Base-by-base conservation (phyloP, 2,797 vertebrate genomes). In the Miichthys miiuy region DNA sequence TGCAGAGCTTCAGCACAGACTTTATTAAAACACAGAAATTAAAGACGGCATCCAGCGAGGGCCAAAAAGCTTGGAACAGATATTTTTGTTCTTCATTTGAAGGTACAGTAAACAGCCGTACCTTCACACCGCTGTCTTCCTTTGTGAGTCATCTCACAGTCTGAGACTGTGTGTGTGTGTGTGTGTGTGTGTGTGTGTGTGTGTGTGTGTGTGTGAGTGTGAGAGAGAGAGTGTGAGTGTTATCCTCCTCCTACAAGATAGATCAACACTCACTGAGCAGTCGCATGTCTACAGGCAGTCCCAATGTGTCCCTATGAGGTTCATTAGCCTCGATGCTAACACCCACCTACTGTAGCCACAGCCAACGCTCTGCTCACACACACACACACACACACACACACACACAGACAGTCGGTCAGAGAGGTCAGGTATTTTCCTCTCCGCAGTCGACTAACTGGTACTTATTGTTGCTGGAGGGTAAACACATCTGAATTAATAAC, bases 241-340 rank as follows among this genome's bases (percentile, higher is more conserved):
- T 34, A 27, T 30, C 46, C 17, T 81, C 78, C 81, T 85, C 85
- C 82, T 85, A 77, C 79, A 83, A 62, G 71, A 68, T 70, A 34
- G 69, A 87, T 76, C 52, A 74, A 21, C 83, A 76, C 84, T 79
- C 60, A 30, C 65, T 62, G 68, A 87, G 81, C 80, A 60, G 81
- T 84, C 81, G 70, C 70, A 77, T 91, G 81, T 92, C 82, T 81
- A 79, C 82, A 75, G 82, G 88, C 84, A 51, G 83, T 80, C 74
- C 71, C 74, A 70, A 81, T 80, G 68, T 69, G 76, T 92, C 90
- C 86, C 90, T 63, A 21, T 85, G 68, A 91, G 84, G 87, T 88
- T 91, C 88, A 88, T 93, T 93, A 91, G 87, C 89, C 80, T 78
- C 13, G 5, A 83, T 83, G 83, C 91, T 85, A 90, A 85, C 88